Percentiles rank a stretch among this genome's conserved stretches.
These are phyloP conservation scores for Coracias cyanogaster DNA, from an alignment of 2,797 vertebrate species.

Conservation along the genomic window DNA sequence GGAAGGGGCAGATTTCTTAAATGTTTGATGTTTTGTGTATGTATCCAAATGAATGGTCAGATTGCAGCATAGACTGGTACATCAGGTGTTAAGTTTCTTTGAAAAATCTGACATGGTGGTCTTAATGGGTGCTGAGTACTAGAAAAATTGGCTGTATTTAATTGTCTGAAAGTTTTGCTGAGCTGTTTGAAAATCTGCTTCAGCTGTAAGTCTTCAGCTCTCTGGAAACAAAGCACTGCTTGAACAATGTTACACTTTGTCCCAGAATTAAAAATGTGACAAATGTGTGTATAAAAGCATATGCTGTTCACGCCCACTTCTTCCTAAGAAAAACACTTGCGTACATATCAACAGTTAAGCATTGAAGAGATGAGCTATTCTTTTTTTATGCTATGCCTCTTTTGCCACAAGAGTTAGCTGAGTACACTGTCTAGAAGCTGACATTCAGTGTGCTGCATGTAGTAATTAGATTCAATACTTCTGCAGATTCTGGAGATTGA, in stretches of 20 bases:
- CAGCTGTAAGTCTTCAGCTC: background rate
- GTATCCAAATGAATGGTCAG: background rate
- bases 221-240: background rate
- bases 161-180: background rate
- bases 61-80: background rate
- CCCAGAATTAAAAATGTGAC: background rate
- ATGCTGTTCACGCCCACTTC: background rate
- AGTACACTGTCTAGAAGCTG: background rate
- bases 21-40: background rate
- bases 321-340: background rate
- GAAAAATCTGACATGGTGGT: background rate
- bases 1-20: background rate
- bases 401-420: background rate
- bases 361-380: background rate
- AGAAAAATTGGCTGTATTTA: background rate
- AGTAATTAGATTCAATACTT: background rate
- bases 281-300: background rate
- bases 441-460: background rate
- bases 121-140: background rate
- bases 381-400: background rate
- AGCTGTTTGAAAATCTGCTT: background rate
- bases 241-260: background rate
- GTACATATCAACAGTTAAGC: background rate
- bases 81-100: background rate
- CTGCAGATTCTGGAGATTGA: constrained; percentile 6